Evolutionary conservation across 2,113 vertebrate genomes (phyloP).

Genomic region (Accipiter virgatus): DNA sequence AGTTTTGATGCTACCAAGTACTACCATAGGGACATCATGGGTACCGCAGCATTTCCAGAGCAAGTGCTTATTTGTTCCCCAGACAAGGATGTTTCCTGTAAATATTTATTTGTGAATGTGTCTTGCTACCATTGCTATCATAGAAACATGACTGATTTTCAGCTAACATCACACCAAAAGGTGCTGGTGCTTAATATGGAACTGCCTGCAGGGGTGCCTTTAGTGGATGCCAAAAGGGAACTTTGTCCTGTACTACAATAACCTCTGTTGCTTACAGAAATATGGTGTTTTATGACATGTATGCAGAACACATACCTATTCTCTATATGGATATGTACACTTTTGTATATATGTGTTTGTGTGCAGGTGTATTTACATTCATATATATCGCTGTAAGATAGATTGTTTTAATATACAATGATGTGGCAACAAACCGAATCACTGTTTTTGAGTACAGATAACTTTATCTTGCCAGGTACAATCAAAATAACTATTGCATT

Average conservation of each 20-base stretch:
- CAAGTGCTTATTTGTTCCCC: not conserved
- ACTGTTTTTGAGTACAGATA: not conserved
- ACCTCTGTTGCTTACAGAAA: not conserved
- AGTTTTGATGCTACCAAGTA: not conserved
- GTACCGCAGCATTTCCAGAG: not conserved
- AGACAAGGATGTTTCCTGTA: not conserved
- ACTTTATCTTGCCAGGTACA: not conserved
- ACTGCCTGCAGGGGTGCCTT: not conserved
- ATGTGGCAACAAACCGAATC: not conserved
- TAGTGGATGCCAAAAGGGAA: not conserved
- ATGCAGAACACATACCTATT: not conserved
- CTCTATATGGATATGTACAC: not conserved
- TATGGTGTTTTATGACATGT: rapidly evolving
- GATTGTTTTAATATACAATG: not conserved
- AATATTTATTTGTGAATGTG: not conserved
- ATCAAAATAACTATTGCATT: not conserved
- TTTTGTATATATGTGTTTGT: not conserved
- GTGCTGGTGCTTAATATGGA: not conserved
- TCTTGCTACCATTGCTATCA: not conserved
- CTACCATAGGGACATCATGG: not conserved
- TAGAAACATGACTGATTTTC: not conserved
- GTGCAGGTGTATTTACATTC: not conserved
- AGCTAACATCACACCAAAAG: not conserved
- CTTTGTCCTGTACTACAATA: not conserved
- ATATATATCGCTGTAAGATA: not conserved